A percentile compares a stretch with the other conserved stretches of the same genome.
These are phyloP conservation scores for Ochropacha duplaris DNA, from an alignment of 2,888 invertebrate genomes.

Conservation along the genomic window DNA sequence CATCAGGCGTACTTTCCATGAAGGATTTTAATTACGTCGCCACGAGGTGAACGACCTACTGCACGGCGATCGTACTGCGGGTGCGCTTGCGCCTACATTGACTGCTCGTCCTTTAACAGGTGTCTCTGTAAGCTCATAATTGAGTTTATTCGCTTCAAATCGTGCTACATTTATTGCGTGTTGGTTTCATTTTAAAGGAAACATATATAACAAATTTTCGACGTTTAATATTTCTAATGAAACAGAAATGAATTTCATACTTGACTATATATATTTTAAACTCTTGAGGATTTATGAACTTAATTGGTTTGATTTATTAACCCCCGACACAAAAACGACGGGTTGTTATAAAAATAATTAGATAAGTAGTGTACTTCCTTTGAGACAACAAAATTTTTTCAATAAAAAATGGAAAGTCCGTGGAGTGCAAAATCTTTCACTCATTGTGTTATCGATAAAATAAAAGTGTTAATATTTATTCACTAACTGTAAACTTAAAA, in stretches of 20 bases:
- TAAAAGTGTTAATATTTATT: constrained; percentile 6
- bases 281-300: neutral
- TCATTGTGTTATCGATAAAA: neutral
- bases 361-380: too few relatives aligned
- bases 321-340: too few relatives aligned
- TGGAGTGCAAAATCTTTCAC: neutral
- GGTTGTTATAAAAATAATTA: too few relatives aligned
- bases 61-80: constrained; percentile 38
- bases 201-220: neutral
- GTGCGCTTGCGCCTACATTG: constrained; percentile 56
- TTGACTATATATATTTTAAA: neutral
- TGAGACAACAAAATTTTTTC: too few relatives aligned
- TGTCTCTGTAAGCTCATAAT: constrained; percentile 51
- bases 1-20: constrained; percentile 78
- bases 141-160: constrained; percentile 26
- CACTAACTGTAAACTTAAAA: constrained; percentile 35
- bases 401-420: too few relatives aligned
- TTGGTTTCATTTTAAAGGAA: neutral
- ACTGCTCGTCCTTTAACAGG: constrained; percentile 55
- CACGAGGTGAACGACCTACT: constrained; percentile 64
- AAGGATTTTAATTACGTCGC: constrained; percentile 81
- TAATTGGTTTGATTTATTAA: neutral
- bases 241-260: too few relatives aligned
- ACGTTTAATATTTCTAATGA: neutral
- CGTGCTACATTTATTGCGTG: neutral